A percentile compares a stretch with the other conserved stretches of the same genome.
Conservation (phyloP, 1,140 invertebrate species). For the Lordiphosa stackelbergi region DNA sequence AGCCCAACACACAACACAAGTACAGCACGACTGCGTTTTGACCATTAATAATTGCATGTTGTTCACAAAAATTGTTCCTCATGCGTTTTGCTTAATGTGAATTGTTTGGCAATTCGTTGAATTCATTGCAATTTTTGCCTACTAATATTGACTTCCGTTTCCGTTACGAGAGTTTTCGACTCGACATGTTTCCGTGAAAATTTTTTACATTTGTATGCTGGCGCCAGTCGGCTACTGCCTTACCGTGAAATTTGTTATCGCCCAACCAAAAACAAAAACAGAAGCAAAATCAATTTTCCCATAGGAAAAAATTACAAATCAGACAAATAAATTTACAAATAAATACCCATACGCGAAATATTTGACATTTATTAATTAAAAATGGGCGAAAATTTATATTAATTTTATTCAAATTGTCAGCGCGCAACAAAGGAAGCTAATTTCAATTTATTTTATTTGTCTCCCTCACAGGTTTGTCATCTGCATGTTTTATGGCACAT, state of each 20-base stretch:
- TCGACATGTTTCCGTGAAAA: constrained; percentile 54
- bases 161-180: constrained; percentile 51
- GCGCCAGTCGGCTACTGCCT: constrained; percentile 17
- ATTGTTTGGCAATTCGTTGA: constrained; percentile 48
- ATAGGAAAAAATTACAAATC: constrained; percentile 58
- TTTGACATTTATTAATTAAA: constrained; percentile 75
- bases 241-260: constrained; percentile 57
- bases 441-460: constrained; percentile 70
- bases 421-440: constrained; percentile 70
- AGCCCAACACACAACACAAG: constrained; percentile 6
- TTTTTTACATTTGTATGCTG: constrained; percentile 42
- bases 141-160: constrained; percentile 73
- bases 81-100: constrained; percentile 46
- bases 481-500: constrained; percentile 18
- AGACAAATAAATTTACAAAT: constrained; percentile 71
- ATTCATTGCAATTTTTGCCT: constrained; percentile 51
- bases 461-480: constrained; percentile 42
- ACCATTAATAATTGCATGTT: constrained; percentile 61
- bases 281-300: constrained; percentile 47
- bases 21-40: constrained; percentile 41
- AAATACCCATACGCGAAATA: constrained; percentile 52
- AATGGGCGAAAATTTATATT: constrained; percentile 68
- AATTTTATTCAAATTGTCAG: constrained; percentile 75
- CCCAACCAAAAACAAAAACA: constrained; percentile 17
- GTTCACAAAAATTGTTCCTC: constrained; percentile 40